A percentile compares a stretch with the other conserved stretches of the same genome.
These are phyloP conservation scores for Lordiphosa mommai DNA, from an alignment of 1,140 invertebrate species.

Conservation along the genomic window DNA sequence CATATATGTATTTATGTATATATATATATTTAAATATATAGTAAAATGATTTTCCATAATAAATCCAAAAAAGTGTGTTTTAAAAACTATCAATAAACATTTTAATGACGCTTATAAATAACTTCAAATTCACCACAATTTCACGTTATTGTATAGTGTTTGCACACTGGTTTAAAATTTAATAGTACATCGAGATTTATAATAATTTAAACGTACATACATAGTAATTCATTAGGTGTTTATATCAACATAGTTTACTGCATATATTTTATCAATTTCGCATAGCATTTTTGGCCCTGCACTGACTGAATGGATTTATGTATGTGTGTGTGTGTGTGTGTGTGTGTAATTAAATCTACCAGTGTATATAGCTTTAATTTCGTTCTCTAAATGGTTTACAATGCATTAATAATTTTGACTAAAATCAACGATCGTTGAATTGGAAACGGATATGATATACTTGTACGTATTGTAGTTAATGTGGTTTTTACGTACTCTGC, in stretches of 20 bases:
- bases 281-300: no score
- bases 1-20: constrained; percentile 32
- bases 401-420: constrained; percentile 66
- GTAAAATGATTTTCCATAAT: constrained; percentile 39
- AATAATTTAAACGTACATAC: constrained; percentile 62
- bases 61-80: constrained; percentile 51
- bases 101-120: constrained; percentile 30
- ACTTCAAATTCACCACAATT: constrained; percentile 49
- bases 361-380: constrained; percentile 55
- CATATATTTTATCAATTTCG: background rate
- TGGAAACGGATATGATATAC: constrained; percentile 73
- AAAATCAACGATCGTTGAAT: constrained; percentile 63
- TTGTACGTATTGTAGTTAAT: constrained; percentile 18
- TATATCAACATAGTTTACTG: constrained; percentile 37
- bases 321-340: constrained; percentile 10
- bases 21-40: constrained; percentile 37
- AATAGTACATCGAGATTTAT: constrained; percentile 75
- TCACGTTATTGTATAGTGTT: constrained; percentile 16
- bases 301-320: constrained; percentile 1
- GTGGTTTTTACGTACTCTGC: constrained; percentile 43
- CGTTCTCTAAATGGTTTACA: constrained; percentile 38
- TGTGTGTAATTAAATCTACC: constrained; percentile 48
- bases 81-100: constrained; percentile 58
- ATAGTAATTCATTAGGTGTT: constrained; percentile 34
- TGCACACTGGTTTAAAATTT: constrained; percentile 62